phyloP scores from a whole-genome alignment of 2,888 invertebrate genomes.

The Cosmia pyralina region DNA sequence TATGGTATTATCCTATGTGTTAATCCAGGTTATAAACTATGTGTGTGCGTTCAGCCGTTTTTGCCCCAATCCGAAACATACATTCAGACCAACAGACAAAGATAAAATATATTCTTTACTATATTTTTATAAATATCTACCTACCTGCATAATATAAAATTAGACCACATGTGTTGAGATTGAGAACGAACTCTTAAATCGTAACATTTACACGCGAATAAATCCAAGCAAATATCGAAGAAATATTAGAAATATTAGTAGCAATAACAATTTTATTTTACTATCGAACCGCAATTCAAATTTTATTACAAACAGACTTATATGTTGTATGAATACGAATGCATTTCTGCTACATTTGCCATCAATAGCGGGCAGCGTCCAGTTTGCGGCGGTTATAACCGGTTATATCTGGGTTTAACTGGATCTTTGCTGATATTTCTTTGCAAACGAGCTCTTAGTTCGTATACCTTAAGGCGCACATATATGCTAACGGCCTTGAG shows the following conservation, averaged over 20 bases:
- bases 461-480: too few relatives aligned
- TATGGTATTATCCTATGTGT: too few relatives aligned
- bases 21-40: too few relatives aligned
- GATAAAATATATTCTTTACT: too few relatives aligned
- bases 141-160: background rate
- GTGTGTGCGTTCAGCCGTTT: too few relatives aligned
- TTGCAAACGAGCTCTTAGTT: slow-evolving; percentile 27
- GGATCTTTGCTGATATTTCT: slow-evolving; percentile 43
- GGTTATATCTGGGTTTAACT: slow-evolving; percentile 40
- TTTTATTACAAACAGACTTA: slow-evolving; percentile 44
- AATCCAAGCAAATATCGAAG: slow-evolving; percentile 31
- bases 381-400: slow-evolving; percentile 48
- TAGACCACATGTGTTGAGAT: slow-evolving; percentile 13
- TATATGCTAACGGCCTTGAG: background rate
- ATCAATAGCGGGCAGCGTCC: slow-evolving; percentile 29
- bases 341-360: slow-evolving; percentile 61
- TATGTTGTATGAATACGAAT: slow-evolving; percentile 38
- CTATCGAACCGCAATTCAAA: slow-evolving; percentile 38
- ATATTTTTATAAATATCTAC: background rate
- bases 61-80: too few relatives aligned
- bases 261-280: slow-evolving; percentile 51
- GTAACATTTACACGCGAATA: slow-evolving; percentile 19
- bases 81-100: too few relatives aligned
- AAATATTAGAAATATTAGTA: slow-evolving; percentile 44
- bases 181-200: background rate